A percentile compares a stretch with the other conserved stretches of the same genome.
These are phyloP conservation scores for Neria commutata DNA, from an alignment of 2,888 invertebrate genomes.

Conservation along the genomic window DNA sequence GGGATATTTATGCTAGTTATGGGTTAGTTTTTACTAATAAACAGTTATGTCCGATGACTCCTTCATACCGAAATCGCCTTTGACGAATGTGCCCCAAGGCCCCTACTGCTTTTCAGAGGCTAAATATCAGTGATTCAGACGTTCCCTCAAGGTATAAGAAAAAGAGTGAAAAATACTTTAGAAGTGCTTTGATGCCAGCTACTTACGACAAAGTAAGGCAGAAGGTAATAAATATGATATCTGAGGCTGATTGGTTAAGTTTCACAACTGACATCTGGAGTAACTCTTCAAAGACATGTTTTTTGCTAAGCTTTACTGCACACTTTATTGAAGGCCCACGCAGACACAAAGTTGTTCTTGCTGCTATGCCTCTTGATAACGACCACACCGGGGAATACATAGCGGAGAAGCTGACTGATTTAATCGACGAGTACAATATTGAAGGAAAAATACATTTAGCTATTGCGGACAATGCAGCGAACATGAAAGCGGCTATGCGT, in stretches of 20 bases:
- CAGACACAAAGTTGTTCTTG: not conserved
- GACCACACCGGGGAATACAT: not conserved
- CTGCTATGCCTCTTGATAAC: not conserved
- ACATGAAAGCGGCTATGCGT: not conserved
- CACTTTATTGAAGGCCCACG: not conserved
- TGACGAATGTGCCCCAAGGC: no score
- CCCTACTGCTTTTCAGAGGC: not conserved
- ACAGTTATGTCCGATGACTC: no score
- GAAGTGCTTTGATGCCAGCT: conserved; percentile 4
- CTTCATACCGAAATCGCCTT: no score
- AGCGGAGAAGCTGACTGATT: not conserved
- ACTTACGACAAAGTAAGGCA: conserved; percentile 6
- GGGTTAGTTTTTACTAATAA: no score
- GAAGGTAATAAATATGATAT: conserved; percentile 1
- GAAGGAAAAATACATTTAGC: conserved; percentile 43
- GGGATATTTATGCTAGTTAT: no score
- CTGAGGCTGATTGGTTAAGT: conserved; percentile 1
- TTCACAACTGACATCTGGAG: conserved; percentile 10
- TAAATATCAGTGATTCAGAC: not conserved
- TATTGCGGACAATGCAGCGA: conserved; percentile 33
- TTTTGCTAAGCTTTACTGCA: not conserved
- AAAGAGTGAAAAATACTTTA: not conserved
- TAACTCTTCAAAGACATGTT: conserved; percentile 3
- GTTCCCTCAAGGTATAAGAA: not conserved
- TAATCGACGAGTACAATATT: not conserved